Evolutionary conservation across 2,797 vertebrate species (phyloP).

Genomic region (Parauchenoglanis ngamensis): DNA sequence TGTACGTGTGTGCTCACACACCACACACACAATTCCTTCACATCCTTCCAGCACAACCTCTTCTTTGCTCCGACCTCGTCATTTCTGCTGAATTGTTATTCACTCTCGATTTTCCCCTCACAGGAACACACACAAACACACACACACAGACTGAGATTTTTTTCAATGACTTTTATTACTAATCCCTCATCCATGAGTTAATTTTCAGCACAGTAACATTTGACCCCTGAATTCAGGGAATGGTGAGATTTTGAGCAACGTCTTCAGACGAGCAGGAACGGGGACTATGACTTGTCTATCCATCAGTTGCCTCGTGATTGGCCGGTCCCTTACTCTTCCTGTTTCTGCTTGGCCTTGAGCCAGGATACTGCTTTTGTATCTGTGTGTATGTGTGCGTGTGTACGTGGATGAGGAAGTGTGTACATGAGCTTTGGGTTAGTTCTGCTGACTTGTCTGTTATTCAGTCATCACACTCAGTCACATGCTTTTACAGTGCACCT

Average conservation of each 20-base stretch:
- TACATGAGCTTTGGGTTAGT: conserved; percentile 49
- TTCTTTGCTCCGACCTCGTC: not conserved
- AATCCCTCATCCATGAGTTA: not conserved
- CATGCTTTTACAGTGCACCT: conserved; percentile 46
- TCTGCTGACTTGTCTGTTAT: conserved; percentile 59
- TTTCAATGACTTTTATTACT: not conserved
- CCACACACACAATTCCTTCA: conserved; percentile 16
- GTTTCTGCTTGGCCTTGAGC: conserved; percentile 52
- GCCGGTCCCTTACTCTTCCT: conserved; percentile 47
- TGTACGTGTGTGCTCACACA: not conserved
- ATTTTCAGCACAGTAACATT: not conserved
- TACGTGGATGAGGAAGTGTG: conserved; percentile 42
- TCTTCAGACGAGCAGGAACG: not conserved
- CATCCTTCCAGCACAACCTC: conserved; percentile 9
- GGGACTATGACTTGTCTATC: conserved; percentile 34
- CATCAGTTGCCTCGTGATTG: conserved; percentile 39
- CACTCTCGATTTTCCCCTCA: conserved; percentile 7
- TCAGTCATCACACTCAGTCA: conserved; percentile 52
- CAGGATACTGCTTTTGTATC: conserved; percentile 51
- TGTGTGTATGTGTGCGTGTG: conserved; percentile 22
- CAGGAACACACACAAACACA: conserved; percentile 10
- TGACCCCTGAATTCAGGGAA: not conserved
- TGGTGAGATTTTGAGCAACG: not conserved
- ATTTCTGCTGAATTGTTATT: conserved; percentile 44
- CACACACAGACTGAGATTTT: too few relatives aligned